phyloP scores from a whole-genome alignment of 2,888 invertebrate genomes.

The Trilocha varians region DNA sequence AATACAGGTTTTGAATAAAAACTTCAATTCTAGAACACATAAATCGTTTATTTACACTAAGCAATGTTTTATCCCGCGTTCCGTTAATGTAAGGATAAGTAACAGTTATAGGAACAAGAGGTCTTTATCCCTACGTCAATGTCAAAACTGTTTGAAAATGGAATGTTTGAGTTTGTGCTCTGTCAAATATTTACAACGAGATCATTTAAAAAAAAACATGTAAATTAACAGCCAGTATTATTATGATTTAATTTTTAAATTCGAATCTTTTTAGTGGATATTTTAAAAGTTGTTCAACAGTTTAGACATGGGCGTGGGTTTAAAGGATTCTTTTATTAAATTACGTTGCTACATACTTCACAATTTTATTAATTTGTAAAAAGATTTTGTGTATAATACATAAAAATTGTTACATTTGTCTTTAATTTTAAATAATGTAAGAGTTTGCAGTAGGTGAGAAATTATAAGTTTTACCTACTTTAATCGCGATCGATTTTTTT shows the following conservation, averaged over 20 bases:
- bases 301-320: background rate
- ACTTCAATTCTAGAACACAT: slow-evolving; percentile 48
- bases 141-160: slow-evolving; percentile 1
- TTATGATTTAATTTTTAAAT: too few species aligned
- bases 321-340: background rate
- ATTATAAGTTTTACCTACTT: too few species aligned
- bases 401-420: background rate
- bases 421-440: background rate
- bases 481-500: too few species aligned
- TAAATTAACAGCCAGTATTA: background rate
- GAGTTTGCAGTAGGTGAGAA: background rate
- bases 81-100: background rate
- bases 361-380: slow-evolving; percentile 1
- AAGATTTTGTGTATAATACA: slow-evolving; percentile 4
- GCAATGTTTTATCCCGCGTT: slow-evolving; percentile 38
- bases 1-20: slow-evolving; percentile 7
- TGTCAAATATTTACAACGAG: background rate
- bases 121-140: slow-evolving; percentile 8
- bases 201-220: background rate
- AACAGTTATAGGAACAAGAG: slow-evolving; percentile 25
- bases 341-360: background rate
- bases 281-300: background rate
- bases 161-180: slow-evolving; percentile 3
- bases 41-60: slow-evolving; percentile 66
- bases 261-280: background rate